Base-by-base conservation (phyloP, 2,888 invertebrate genomes). In the Euphydryas editha region DNA sequence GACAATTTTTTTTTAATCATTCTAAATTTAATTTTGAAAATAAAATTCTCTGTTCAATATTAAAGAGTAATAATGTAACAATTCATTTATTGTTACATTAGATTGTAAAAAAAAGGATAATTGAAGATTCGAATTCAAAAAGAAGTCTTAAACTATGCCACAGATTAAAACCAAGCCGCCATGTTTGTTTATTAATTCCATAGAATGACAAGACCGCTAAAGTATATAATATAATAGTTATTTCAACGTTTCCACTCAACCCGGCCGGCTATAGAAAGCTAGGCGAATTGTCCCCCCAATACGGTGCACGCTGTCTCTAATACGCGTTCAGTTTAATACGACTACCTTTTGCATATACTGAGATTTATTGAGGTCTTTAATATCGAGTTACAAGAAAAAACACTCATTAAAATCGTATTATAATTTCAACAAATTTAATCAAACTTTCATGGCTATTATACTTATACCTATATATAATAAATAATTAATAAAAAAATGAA, bases 251-350 rank as follows among this genome's bases (percentile, higher is more conserved):
- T 54, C 54, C 30, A 54, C 49, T 51, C 21, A 51, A 13, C 24
- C 49, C 24, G 15, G 49, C 49, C 21, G 18, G 6, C 51, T 24
- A 54, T 54, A 54, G 54, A 51, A 51, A 51, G 49, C 49, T 24
- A n/a, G 36, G n/a, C 49, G 46, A 49, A 68, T 65, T 68, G 68
- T 68, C 60, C 68, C 36, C 65, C 64, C 64, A 61, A 65, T 68
- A 69, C 57, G 62, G 70, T 30, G 51, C 58, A n/a, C n/a, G n/a
- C 51, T 39, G 58, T 36, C 59, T 63, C 46, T 67, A 64, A 68
- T 64, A 59, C 65, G 54, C 63, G 54, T 54, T 54, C 54, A 54
- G 17, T 30, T 54, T 54, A 30, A 54, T 36, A 30, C 17, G 36
- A 18, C 13, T 51, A 24, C 30, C 30, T 24, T 17, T 21, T 30